Evolutionary conservation across 2,797 vertebrate genomes (phyloP).

Genomic region (Peromyscus nudipes): DNA sequence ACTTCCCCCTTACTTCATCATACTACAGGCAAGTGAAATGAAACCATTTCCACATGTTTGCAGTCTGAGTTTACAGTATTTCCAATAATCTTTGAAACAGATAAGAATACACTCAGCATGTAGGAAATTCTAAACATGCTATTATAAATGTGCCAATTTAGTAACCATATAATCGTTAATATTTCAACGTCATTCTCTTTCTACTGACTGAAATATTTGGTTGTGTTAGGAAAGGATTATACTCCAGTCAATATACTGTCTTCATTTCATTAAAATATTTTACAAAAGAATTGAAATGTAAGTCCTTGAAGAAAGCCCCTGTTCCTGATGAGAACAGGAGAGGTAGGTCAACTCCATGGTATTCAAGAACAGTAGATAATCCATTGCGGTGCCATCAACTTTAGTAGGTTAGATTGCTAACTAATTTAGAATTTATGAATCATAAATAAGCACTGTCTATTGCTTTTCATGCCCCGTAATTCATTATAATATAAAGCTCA

Average conservation of each 20-base stretch:
- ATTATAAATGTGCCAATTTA: not conserved
- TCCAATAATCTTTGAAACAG: not conserved
- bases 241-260: not conserved
- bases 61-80: not conserved
- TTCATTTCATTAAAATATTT: not conserved
- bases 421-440: constrained; percentile 14
- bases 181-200: not conserved
- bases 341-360: not conserved
- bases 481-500: constrained; percentile 42
- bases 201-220: not conserved
- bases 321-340: not conserved
- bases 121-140: not conserved
- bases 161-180: not conserved
- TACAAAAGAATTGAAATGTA: not conserved
- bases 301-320: not conserved
- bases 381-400: not conserved
- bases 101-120: not conserved
- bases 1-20: not conserved
- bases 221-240: not conserved
- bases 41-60: not conserved
- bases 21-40: not conserved
- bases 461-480: not conserved
- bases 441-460: not conserved
- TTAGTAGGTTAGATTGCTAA: constrained; percentile 26
- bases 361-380: not conserved